Evolutionary conservation across 2,797 vertebrate species (phyloP).

Genomic region (Lacerta viridis): DNA sequence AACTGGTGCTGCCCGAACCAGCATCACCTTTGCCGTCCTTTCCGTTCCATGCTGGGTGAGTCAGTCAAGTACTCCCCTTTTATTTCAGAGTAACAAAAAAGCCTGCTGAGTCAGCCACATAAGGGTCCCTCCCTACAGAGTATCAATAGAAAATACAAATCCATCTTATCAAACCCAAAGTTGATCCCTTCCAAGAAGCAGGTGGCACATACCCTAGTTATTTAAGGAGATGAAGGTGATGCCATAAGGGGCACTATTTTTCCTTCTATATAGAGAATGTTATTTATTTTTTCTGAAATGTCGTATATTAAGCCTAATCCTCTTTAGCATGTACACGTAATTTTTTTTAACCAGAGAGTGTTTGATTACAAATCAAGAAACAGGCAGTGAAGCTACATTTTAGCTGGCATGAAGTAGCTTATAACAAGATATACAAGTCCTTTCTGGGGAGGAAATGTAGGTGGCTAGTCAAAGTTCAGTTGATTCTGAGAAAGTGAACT

Average conservation of each 20-base stretch:
- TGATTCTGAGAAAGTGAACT: too few relatives aligned
- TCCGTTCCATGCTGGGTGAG: slow-evolving; percentile 76
- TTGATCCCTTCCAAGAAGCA: slow-evolving; percentile 6
- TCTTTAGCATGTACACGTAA: neutral
- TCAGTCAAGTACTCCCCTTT: neutral
- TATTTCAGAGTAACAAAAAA: neutral
- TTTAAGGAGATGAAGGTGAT: slow-evolving; percentile 10
- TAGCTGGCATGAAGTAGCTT: too few relatives aligned
- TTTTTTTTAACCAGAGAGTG: too few relatives aligned
- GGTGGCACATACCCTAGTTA: neutral
- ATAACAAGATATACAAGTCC: too few relatives aligned
- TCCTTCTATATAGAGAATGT: neutral
- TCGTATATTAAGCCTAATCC: neutral
- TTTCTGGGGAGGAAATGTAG: too few relatives aligned
- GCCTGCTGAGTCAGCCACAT: neutral
- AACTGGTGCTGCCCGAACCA: slow-evolving; percentile 56
- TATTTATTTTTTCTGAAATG: neutral
- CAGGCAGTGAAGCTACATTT: too few relatives aligned
- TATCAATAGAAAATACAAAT: neutral
- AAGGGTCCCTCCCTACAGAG: neutral
- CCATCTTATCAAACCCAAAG: slow-evolving; percentile 25
- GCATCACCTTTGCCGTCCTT: slow-evolving; percentile 71
- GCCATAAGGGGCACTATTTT: neutral
- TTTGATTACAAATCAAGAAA: too few relatives aligned
- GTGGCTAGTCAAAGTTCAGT: too few relatives aligned